Base-by-base conservation (phyloP, 2,888 invertebrate species). In the Dolichomitus sp. region DNA sequence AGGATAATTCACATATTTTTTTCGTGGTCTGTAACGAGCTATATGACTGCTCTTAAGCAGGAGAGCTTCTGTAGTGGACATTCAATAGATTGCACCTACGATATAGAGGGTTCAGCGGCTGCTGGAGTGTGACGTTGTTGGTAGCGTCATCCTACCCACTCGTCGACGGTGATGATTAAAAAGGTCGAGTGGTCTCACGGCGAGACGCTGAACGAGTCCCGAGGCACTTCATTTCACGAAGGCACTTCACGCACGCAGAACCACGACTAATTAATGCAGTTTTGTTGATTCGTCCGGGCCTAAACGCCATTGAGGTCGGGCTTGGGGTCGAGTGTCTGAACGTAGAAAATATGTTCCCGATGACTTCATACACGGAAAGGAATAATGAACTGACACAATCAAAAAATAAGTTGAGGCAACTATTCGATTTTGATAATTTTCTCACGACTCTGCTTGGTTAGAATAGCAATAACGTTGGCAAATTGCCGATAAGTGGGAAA, bases 201-300 rank as follows among this genome's bases (percentile, higher is more conserved):
- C 54, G 23, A 42, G 37, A 42, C 40, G 54, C 23, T 69, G 14
- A 69, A 42, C 9, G 54, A 69, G 69, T 30, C n/a, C 40, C 27
- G 37, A 37, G 75, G 57, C 61, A 82, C 72, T 75, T 59, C 63
- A 72, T 80, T 81, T 73, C 66, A n/a, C n/a, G n/a, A n/a, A 37
- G 75, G 57, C 61, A 82, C 72, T 75, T 59, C 63, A 72, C 66
- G 37, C 40, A 27, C 33, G 69, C 69, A n/a, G 23, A 9, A 14
- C 17, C 27, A 84, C 75, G 84, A 88, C 85, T 91, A 90, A 91
- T 91, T 90, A 90, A 89, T 88, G 87, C 89, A 87, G 86, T 85
- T 89, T 90, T 88, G 87, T 89, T 86, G 86, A 87, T 85, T 88
- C 84, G 79, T 74, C 65, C 59, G 66, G 80, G 63, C 83, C 80